Evolutionary conservation across 2,113 vertebrate species (phyloP).

Genomic region (Eolophus roseicapilla): DNA sequence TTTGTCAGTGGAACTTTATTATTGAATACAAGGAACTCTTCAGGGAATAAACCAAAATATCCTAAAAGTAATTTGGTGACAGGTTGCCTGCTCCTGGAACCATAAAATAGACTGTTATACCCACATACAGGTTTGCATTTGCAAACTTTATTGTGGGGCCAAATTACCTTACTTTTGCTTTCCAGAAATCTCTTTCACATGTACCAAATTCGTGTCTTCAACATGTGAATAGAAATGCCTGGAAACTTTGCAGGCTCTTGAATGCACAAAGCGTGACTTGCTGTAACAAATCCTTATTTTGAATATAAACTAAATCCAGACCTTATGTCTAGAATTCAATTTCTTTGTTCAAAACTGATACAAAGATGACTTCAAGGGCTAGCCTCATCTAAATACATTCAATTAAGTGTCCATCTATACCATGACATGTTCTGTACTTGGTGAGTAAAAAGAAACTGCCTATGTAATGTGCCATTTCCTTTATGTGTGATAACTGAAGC

Average conservation of each 20-base stretch:
- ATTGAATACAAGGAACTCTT: background rate
- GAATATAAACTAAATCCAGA: background rate
- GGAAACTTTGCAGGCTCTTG: background rate
- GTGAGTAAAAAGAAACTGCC: background rate
- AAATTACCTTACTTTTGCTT: background rate
- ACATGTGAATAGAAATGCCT: background rate
- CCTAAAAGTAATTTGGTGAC: background rate
- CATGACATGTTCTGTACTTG: background rate
- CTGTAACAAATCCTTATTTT: background rate
- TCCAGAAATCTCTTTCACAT: background rate
- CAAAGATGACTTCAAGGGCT: background rate
- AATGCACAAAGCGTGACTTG: background rate
- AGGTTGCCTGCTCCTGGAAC: background rate
- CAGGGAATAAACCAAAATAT: background rate
- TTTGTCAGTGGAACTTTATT: background rate
- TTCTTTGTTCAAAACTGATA: background rate
- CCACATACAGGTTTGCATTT: background rate
- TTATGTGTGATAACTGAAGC: background rate
- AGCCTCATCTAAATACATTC: background rate
- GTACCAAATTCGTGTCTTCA: background rate
- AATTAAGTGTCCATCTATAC: background rate
- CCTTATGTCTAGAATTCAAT: background rate
- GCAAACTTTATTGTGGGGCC: background rate
- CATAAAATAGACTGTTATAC: background rate
- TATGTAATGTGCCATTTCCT: background rate